These are phyloP conservation scores for Anolis carolinensis DNA, from an alignment of 2,113 vertebrate genomes.

Conservation along the genomic window DNA sequence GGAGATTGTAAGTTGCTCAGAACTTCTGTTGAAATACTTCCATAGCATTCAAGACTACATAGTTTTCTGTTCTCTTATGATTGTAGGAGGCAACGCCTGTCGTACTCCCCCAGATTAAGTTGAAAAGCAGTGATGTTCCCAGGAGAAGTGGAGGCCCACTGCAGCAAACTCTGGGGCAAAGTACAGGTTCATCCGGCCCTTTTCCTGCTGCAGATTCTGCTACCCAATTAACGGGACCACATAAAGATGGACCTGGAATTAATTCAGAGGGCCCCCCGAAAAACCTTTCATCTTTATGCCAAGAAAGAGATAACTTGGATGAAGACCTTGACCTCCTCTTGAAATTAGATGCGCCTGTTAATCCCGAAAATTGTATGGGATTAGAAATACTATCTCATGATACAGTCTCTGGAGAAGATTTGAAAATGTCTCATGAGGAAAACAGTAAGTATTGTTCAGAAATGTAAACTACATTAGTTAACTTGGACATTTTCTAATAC, in stretches of 20 bases:
- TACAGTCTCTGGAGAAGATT: conserved; percentile 43
- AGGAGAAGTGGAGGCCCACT: conserved; percentile 55
- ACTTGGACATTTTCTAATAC: too few relatives aligned
- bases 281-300: not conserved
- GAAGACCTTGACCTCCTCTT: conserved; percentile 90
- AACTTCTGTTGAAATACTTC: not conserved
- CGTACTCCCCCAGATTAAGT: conserved; percentile 80
- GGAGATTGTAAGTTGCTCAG: too few relatives aligned
- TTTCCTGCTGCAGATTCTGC: conserved; percentile 17
- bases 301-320: conserved; percentile 74
- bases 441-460: conserved; percentile 56
- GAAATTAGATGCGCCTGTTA: conserved; percentile 77
- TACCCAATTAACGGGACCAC: conserved; percentile 8
- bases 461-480: too few relatives aligned
- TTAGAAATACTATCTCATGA: conserved; percentile 16
- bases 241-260: conserved; percentile 30
- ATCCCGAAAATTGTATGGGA: conserved; percentile 11
- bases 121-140: conserved; percentile 68
- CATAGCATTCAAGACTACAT: not conserved
- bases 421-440: conserved; percentile 47
- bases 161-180: conserved; percentile 44
- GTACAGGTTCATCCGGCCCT: not conserved
- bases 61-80: conserved; percentile 3
- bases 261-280: conserved; percentile 27
- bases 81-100: conserved; percentile 81